Conservation (phyloP, 2,113 vertebrate genomes). For the Nothoprocta pentlandii region DNA sequence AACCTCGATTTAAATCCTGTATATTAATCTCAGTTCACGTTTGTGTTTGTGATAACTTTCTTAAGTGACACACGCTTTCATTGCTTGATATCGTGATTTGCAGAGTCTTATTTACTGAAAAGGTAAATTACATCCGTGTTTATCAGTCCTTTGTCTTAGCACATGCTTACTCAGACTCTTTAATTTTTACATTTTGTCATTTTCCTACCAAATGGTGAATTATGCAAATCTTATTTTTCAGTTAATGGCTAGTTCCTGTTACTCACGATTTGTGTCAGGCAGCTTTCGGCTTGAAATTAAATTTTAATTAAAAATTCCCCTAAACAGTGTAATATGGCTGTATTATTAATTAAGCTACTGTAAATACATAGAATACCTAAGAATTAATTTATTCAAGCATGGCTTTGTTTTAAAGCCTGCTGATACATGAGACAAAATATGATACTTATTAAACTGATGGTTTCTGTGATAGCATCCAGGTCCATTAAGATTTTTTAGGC, state of each 20-base stretch:
- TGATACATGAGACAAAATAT: neutral
- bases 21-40: neutral
- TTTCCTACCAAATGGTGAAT: conserved; percentile 5
- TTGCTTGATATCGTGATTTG: neutral
- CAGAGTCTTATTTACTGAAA: neutral
- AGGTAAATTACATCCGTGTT: neutral
- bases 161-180: neutral
- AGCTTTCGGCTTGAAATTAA: conserved; percentile 1
- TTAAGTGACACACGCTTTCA: neutral
- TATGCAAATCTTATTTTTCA: neutral
- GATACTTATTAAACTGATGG: neutral
- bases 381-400: neutral
- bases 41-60: neutral
- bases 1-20: neutral
- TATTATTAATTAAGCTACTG: neutral
- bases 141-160: neutral
- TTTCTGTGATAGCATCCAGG: accelerated
- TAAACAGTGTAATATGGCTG: neutral
- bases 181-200: neutral
- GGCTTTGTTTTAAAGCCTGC: neutral
- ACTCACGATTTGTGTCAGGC: neutral
- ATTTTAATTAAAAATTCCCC: neutral
- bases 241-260: neutral
- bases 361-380: neutral
- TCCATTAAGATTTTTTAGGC: neutral